Percentiles rank a stretch among this genome's conserved stretches.
These are phyloP conservation scores for Smithornis capensis DNA, from an alignment of 2,113 vertebrate genomes.

Conservation along the genomic window DNA sequence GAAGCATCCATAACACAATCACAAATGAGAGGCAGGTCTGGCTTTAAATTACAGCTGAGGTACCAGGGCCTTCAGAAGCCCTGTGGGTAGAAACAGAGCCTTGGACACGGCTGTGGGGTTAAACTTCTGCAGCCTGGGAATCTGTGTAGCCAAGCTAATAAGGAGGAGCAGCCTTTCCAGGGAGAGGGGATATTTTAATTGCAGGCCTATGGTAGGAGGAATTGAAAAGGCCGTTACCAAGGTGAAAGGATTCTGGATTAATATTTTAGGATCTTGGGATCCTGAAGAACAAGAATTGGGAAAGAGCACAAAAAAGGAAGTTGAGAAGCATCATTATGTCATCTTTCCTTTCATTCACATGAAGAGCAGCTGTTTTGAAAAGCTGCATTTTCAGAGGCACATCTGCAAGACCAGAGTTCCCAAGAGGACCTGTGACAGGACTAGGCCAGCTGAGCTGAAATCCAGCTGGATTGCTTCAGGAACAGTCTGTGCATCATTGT, in stretches of 20 bases:
- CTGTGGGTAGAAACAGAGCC: background rate
- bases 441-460: background rate
- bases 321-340: background rate
- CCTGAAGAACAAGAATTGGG: background rate
- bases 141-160: background rate
- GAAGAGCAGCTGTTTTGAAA: background rate
- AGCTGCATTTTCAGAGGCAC: background rate
- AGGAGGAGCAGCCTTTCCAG: background rate
- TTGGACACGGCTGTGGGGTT: accelerated
- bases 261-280: background rate
- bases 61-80: background rate
- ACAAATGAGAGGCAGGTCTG: background rate
- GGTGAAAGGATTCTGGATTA: background rate
- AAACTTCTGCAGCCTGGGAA: background rate
- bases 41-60: background rate
- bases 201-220: background rate
- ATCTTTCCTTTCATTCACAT: background rate
- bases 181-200: background rate
- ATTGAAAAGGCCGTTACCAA: background rate
- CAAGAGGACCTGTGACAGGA: background rate
- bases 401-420: background rate
- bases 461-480: background rate
- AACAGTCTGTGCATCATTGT: background rate
- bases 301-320: background rate
- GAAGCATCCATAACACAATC: background rate